Percentiles rank a stretch among this genome's conserved stretches.
phyloP scores from a whole-genome alignment of 1,140 invertebrate genomes.

The Ridgeia piscesae region DNA sequence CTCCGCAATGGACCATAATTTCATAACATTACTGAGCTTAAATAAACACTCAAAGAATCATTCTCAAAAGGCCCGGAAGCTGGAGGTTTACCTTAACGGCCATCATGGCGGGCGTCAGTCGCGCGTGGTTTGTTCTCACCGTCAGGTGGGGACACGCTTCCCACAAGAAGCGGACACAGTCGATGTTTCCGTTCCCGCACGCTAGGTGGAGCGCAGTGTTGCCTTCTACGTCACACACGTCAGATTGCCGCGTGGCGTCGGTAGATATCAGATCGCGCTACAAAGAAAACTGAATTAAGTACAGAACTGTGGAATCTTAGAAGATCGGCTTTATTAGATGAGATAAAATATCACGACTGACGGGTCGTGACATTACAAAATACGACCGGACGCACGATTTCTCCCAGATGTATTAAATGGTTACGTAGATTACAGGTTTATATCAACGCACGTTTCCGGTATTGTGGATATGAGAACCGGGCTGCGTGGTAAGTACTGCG shows the following conservation, averaged over 20 bases:
- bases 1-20: too few species aligned
- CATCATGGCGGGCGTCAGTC: not conserved
- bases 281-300: not conserved
- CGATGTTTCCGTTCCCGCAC: constrained; percentile 1
- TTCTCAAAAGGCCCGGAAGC: too few species aligned
- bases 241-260: not conserved
- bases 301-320: not conserved
- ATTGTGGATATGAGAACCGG: too few species aligned
- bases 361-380: too few species aligned
- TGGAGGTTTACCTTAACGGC: constrained; percentile 1
- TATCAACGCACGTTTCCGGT: too few species aligned
- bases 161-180: constrained; percentile 10
- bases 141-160: not conserved
- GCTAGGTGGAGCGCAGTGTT: constrained; percentile 17
- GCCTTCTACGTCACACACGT: not conserved
- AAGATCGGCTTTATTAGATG: not conserved
- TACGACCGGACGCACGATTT: too few species aligned
- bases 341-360: not conserved
- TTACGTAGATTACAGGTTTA: too few species aligned
- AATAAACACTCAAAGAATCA: too few species aligned
- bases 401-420: too few species aligned
- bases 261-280: not conserved
- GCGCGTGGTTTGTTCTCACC: not conserved
- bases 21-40: too few species aligned
- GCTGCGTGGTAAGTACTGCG: too few species aligned